Evolutionary conservation across 2,888 invertebrate species (phyloP).

Genomic region (Ochropleura plecta): DNA sequence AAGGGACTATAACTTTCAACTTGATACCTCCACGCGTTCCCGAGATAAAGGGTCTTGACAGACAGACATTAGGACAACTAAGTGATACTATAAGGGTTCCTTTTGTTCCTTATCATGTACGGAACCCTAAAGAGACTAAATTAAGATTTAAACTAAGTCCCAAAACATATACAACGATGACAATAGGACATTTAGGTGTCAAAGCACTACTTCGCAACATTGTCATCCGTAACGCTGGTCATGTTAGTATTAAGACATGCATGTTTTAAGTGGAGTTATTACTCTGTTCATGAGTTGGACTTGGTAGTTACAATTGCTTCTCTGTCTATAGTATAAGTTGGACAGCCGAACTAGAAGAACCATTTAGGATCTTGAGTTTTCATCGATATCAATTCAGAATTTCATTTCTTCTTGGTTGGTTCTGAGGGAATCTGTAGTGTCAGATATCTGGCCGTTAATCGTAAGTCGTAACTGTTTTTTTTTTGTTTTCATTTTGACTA

Average conservation of each 20-base stretch:
- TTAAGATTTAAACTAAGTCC: too few species aligned
- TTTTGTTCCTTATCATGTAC: too few species aligned
- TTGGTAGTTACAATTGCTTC: constrained; percentile 6
- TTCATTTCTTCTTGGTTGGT: background rate
- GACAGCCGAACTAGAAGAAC: background rate
- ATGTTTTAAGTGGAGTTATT: background rate
- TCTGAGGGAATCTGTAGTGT: background rate
- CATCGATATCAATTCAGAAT: background rate
- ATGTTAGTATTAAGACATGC: constrained; percentile 7
- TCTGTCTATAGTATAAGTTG: background rate
- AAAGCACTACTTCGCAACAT: too few species aligned
- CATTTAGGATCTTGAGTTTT: too few species aligned
- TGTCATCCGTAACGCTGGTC: constrained; percentile 36
- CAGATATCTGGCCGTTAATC: background rate
- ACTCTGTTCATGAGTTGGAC: background rate
- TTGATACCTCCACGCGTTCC: too few species aligned
- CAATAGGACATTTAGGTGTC: too few species aligned
- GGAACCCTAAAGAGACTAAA: too few species aligned
- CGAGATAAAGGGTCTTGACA: too few species aligned
- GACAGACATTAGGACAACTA: too few species aligned
- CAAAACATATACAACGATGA: too few species aligned
- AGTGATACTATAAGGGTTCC: too few species aligned
- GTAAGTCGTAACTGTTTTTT: background rate
- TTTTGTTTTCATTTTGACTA: background rate
- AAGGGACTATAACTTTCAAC: too few species aligned